These are phyloP conservation scores for Nyctalus aviator DNA, from an alignment of 2,797 vertebrate species.

Conservation along the genomic window DNA sequence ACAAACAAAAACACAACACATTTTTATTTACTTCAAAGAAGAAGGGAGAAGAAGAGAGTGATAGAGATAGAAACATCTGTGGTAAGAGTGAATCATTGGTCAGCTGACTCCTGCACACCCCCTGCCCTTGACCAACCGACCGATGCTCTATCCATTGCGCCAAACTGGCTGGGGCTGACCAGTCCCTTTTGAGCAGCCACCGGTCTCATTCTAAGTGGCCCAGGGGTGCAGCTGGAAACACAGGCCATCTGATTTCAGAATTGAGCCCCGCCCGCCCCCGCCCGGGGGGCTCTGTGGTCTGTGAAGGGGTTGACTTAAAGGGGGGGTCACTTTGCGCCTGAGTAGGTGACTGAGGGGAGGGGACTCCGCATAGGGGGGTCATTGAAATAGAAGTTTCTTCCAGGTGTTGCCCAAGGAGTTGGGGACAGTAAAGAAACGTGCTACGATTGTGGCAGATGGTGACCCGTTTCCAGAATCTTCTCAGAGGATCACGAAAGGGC, in stretches of 20 bases:
- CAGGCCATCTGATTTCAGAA: neutral
- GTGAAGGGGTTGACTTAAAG: conserved; percentile 39
- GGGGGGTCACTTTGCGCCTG: neutral
- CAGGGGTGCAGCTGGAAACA: neutral
- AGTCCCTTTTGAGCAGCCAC: neutral
- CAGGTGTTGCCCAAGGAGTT: neutral
- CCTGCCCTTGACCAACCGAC: too few relatives aligned
- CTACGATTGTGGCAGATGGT: neutral
- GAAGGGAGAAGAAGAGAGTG: too few relatives aligned
- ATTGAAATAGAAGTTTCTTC: neutral
- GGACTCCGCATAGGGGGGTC: too few relatives aligned
- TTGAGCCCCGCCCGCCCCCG: neutral
- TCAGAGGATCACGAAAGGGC: neutral
- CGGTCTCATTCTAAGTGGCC: neutral
- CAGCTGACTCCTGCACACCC: too few relatives aligned
- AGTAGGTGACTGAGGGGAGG: neutral
- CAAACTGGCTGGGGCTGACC: too few relatives aligned
- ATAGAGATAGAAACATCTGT: too few relatives aligned
- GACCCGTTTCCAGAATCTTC: neutral
- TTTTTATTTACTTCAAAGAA: too few relatives aligned
- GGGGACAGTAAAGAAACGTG: neutral
- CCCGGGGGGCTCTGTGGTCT: neutral
- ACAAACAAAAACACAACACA: too few relatives aligned
- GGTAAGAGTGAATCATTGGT: too few relatives aligned
- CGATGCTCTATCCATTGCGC: too few relatives aligned